Base-by-base conservation (phyloP, 1,140 invertebrate species). In the Sminthurinus signatus region DNA sequence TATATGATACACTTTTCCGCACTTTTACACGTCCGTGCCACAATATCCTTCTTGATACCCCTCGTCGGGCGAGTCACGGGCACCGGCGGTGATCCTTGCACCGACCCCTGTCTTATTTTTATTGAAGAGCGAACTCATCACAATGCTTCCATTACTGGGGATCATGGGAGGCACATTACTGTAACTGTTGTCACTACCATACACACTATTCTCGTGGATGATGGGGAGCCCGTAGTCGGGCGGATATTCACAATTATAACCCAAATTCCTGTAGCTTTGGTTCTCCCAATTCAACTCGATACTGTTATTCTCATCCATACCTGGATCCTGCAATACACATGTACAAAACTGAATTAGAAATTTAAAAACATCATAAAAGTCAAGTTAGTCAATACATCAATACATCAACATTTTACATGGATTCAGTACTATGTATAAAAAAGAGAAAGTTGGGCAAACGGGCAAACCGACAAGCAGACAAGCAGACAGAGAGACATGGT, bases 11-110 rank as follows among this genome's bases (percentile, higher is more conserved):
- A n/a, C n/a, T n/a, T n/a, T n/a, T n/a, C n/a, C n/a, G n/a, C n/a
- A n/a, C n/a, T 31, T 74, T 82, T 83, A 93, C 74, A 93, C 91
- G 77, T 93, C 90, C 23, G 90, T 93, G 44, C 89, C 90, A 75
- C 89, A 91, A 64, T 75, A 70, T 14, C 89, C 32, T 78, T 93
- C 91, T 75, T 92, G 90, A 73, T 91, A 93, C 19, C 89, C 88
- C 76, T 93, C 90, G 73, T 93, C 91, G 19, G 88, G 88, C 1
- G 88, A 88, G 75, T 88, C 90, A 65, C 85, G 88, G 69, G 85
- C 86, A 65, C 82, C 66, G 8, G 70, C 70, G 5, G 67, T 67
- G 57, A 72, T 69, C 44, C 84, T 1, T 89, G 81, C 14, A 90
- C 91, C 27, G 89, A 81, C 14, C 90, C 91, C 27, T 29, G 62